A percentile compares a stretch with the other conserved stretches of the same genome.
phyloP scores from a whole-genome alignment of 2,113 vertebrate species.

The Python bivittatus region DNA sequence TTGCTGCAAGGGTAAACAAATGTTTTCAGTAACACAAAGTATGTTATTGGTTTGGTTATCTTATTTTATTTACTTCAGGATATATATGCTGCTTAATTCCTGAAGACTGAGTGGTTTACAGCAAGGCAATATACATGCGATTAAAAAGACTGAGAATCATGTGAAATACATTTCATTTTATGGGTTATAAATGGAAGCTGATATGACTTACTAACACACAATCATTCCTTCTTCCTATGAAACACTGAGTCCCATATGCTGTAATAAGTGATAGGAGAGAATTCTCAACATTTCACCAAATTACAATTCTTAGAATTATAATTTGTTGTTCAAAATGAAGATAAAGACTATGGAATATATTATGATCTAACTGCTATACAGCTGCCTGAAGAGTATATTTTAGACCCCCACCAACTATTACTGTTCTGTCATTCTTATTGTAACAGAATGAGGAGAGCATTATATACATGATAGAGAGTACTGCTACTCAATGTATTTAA shows the following conservation, averaged over 20 bases:
- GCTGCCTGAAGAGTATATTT: background rate
- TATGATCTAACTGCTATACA: background rate
- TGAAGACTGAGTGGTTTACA: background rate
- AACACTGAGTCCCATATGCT: accelerated
- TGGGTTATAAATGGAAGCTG: background rate
- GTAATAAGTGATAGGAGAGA: background rate
- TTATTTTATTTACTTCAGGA: background rate
- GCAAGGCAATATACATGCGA: background rate
- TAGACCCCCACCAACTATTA: background rate
- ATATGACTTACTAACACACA: background rate
- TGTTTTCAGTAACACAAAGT: background rate
- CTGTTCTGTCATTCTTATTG: background rate
- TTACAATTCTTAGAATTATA: background rate
- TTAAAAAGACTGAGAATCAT: background rate
- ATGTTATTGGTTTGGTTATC: background rate
- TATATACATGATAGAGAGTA: background rate
- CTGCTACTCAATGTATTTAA: background rate
- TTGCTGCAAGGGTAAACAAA: background rate
- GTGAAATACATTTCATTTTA: background rate
- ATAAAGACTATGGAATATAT: background rate
- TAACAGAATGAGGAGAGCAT: background rate
- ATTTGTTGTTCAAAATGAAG: background rate
- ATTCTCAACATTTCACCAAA: background rate
- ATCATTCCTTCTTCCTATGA: background rate
- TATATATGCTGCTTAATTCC: background rate